phyloP scores from a whole-genome alignment of 1,140 invertebrate genomes.

The Pollicipes pollicipes region DNA sequence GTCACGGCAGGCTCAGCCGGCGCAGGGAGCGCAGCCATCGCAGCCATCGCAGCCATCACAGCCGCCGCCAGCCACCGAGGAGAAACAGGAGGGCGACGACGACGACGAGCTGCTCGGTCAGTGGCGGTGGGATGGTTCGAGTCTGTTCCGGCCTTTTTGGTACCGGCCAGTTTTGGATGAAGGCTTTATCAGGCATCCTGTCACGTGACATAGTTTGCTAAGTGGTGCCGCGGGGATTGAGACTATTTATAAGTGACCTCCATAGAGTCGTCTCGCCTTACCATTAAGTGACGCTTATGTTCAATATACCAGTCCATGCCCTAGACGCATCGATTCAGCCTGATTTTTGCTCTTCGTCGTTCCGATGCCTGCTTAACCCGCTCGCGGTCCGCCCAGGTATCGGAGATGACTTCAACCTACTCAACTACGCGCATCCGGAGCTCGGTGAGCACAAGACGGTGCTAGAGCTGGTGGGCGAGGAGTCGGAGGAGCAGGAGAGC shows the following conservation, averaged over 20 bases:
- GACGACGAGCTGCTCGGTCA: constrained; percentile 9
- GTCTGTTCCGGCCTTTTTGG: not conserved
- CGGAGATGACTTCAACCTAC: constrained; percentile 85
- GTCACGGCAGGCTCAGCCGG: no score
- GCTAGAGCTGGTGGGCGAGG: constrained; percentile 13
- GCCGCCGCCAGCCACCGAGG: constrained; percentile 39
- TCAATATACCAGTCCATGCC: no score
- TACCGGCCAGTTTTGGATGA: no score
- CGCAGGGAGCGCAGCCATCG: not conserved
- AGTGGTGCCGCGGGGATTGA: no score
- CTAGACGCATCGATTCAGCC: no score
- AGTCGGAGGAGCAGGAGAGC: constrained; percentile 21
- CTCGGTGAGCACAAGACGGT: constrained; percentile 45
- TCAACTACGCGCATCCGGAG: constrained; percentile 88
- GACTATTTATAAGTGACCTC: no score
- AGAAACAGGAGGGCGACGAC: constrained; percentile 23
- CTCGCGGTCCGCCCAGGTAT: constrained; percentile 39
- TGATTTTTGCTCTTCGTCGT: not conserved
- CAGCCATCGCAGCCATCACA: constrained; percentile 3
- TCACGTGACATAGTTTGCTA: no score
- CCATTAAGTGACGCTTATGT: no score
- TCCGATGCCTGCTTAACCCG: not conserved
- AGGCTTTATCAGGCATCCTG: no score
- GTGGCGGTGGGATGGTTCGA: not conserved
- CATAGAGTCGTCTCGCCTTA: no score